Evolutionary conservation across 2,113 vertebrate genomes (phyloP), one percentile per base, ranked within the genome.

Genomic region (Murina feae): DNA sequence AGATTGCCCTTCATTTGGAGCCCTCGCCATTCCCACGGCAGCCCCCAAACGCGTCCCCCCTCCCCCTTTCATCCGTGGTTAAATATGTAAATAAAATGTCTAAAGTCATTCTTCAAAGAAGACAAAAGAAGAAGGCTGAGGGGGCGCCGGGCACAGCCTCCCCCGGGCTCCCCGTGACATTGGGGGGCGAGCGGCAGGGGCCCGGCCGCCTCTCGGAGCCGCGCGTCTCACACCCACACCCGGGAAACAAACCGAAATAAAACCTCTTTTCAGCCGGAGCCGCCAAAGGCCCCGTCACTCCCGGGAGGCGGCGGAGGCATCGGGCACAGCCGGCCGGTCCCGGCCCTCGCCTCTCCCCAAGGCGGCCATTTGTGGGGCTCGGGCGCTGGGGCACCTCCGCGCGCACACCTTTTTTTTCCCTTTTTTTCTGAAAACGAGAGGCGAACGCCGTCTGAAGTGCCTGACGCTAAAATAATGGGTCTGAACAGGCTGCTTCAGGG

Each of bases 11-110:
- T 99, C 98, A 99, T 99, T 99, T 99, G 98, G 98, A 99, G 98
- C 99, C 99, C 99, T 99, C 98, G 97, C 98, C 98, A 99, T 99
- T 99, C 99, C 99, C 99, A 98, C 96, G 98, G 98, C 98, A 72
- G 98, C 98, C 96, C 96, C 98, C 97, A 93, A 98, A 98, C 98
- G 98, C 99, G 99, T 99, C 98, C 98, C 98, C 98, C 98, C 94
- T n/a, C 97, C 98, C 98, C 98, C 99, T 99, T 99, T 99, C 99
- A 99, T 99, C 99, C 99, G 97, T 99, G 99, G 98, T 99, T 99
- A 99, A 99, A 99, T 99, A 99, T 99, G 99, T 99, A 99, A 99
- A 99, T 99, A 99, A 99, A 99, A 99, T 99, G 99, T 99, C 99
- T 99, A 99, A 99, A 99, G 99, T 99, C 99, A 99, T 99, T 99